phyloP scores from a whole-genome alignment of 2,113 vertebrate genomes.

The Coreoperca whiteheadi region DNA sequence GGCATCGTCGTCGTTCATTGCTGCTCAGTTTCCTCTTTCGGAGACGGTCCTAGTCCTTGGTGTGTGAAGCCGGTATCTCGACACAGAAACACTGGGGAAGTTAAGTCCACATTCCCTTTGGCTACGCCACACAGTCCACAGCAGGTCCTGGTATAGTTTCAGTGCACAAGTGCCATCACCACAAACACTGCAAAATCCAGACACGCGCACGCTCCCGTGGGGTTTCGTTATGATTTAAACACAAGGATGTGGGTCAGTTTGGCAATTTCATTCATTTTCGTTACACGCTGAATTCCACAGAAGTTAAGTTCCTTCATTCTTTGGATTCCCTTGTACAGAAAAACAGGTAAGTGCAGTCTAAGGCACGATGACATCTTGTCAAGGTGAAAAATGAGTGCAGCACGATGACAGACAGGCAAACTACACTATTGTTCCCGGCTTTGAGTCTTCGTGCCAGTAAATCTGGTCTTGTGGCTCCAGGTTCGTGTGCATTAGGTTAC shows the following conservation, averaged over 20 bases:
- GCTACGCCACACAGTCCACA: slow-evolving; percentile 54
- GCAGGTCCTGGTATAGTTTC: slow-evolving; percentile 60
- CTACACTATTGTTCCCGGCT: slow-evolving; percentile 97
- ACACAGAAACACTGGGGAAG: slow-evolving; percentile 18
- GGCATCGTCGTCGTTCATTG: slow-evolving; percentile 39
- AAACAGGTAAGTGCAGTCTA: slow-evolving; percentile 79
- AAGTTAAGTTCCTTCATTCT: slow-evolving; percentile 69
- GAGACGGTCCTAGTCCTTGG: slow-evolving; percentile 35
- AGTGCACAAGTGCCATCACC: slow-evolving; percentile 62
- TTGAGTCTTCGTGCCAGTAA: slow-evolving; percentile 94
- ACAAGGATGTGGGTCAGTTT: slow-evolving; percentile 31
- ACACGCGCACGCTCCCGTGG: slow-evolving; percentile 3
- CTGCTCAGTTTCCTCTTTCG: slow-evolving; percentile 41
- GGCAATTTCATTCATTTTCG: slow-evolving; percentile 30
- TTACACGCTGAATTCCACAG: slow-evolving; percentile 30
- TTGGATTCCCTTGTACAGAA: slow-evolving; percentile 51
- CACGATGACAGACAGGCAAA: neutral
- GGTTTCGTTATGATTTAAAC: slow-evolving; percentile 15
- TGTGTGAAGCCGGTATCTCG: slow-evolving; percentile 24
- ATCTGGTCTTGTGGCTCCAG: slow-evolving; percentile 88
- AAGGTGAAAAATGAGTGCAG: slow-evolving; percentile 41
- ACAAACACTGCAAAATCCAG: slow-evolving; percentile 51
- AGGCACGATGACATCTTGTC: slow-evolving; percentile 86
- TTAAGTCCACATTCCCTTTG: slow-evolving; percentile 32
- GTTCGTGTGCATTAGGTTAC: slow-evolving; percentile 78